Percentiles rank a stretch among this genome's conserved stretches.
These are phyloP conservation scores for Diplolepis rosae DNA, from an alignment of 2,888 invertebrate genomes.

Conservation along the genomic window DNA sequence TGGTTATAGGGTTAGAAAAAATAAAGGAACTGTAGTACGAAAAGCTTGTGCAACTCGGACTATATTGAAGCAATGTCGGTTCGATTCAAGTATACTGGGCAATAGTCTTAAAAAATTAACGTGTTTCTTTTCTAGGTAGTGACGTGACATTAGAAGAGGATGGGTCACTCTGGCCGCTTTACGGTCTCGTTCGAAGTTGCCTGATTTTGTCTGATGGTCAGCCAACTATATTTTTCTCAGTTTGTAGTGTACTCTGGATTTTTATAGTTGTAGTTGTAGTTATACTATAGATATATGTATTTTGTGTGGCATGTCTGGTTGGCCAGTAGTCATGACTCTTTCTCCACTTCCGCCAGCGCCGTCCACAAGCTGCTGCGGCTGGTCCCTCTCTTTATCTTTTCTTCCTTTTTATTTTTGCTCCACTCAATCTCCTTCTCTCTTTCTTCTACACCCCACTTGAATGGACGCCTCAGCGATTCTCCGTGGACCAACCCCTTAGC, in stretches of 20 bases:
- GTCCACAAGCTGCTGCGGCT: conserved; percentile 37
- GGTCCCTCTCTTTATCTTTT: conserved; percentile 38
- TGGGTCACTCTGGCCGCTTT: conserved; percentile 36
- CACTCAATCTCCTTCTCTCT: conserved; percentile 14
- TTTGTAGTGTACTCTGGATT: conserved; percentile 16
- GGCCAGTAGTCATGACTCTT: conserved; percentile 26
- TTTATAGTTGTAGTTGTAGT: neutral
- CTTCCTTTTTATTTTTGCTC: conserved; percentile 31
- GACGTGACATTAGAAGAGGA: conserved; percentile 59
- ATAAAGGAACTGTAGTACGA: conserved; percentile 19
- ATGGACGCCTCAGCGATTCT: conserved; percentile 33
- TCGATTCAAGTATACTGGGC: conserved; percentile 44
- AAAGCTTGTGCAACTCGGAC: neutral
- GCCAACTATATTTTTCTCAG: conserved; percentile 36
- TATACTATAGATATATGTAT: neutral
- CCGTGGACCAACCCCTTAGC: conserved; percentile 38
- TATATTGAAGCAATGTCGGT: conserved; percentile 11
- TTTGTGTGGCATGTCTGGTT: conserved; percentile 27
- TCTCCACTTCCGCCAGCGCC: neutral
- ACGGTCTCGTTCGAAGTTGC: conserved; percentile 35
- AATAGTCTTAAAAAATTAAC: conserved; percentile 67
- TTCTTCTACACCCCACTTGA: neutral
- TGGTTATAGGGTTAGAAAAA: neutral
- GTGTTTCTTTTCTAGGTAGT: conserved; percentile 62
- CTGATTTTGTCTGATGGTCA: conserved; percentile 32